phyloP scores from a whole-genome alignment of 2,888 invertebrate species.

The Phengaris alcon region DNA sequence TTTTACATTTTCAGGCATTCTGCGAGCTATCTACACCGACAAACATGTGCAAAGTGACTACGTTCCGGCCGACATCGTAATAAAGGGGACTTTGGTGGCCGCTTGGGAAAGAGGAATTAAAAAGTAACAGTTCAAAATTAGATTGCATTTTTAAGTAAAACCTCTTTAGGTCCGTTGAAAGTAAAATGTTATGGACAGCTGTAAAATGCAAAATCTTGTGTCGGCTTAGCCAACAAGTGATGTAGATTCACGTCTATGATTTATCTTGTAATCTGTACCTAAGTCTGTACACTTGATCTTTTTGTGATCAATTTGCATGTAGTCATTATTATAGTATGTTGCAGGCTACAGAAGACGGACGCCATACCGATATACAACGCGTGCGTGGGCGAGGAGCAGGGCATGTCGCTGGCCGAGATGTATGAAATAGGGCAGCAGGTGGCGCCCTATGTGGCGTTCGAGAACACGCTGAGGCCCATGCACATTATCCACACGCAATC shows the following conservation, averaged over 20 bases:
- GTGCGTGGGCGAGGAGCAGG: background rate
- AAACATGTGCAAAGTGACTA: background rate
- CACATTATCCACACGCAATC: background rate
- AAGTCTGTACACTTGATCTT: too few species aligned
- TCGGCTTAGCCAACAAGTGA: too few species aligned
- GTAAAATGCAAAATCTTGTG: too few species aligned
- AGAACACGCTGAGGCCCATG: constrained; percentile 2
- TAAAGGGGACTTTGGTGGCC: background rate
- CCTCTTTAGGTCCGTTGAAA: background rate
- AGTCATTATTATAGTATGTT: background rate
- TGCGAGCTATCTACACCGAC: background rate
- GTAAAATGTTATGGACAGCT: background rate
- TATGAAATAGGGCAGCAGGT: background rate
- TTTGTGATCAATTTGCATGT: background rate
- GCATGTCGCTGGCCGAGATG: background rate
- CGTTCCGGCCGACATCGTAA: background rate
- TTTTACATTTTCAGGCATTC: background rate
- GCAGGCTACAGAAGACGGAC: background rate
- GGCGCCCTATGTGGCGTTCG: background rate
- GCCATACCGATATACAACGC: constrained; percentile 21
- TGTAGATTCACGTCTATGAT: too few species aligned
- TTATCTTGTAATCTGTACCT: too few species aligned
- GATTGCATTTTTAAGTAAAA: background rate
- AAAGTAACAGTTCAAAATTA: background rate
- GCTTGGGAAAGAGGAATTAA: background rate